Evolutionary conservation across 2,113 vertebrate species (phyloP).

Genomic region (Spea bombifrons): DNA sequence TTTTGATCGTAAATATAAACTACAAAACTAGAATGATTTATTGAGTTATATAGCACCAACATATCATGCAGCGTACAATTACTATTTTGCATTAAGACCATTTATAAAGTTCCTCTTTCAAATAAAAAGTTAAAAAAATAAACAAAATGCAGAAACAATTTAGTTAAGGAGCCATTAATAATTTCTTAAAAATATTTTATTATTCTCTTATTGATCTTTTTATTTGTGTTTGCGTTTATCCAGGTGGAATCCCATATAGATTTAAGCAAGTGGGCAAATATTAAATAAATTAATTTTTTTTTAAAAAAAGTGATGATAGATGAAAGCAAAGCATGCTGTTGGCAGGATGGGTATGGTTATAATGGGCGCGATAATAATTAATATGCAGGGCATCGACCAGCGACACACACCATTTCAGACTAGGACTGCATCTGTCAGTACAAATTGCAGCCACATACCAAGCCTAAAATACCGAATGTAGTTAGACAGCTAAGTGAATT

Average conservation of each 20-base stretch:
- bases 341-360: conserved; percentile 33
- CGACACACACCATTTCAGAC: conserved; percentile 66
- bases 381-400: conserved; percentile 60
- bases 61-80: too few species aligned
- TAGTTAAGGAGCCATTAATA: too few species aligned
- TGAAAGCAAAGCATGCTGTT: not conserved
- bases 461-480: conserved; percentile 65
- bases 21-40: too few species aligned
- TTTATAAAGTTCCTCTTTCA: too few species aligned
- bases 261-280: not conserved
- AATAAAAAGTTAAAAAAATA: too few species aligned
- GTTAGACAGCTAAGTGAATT: conserved; percentile 78
- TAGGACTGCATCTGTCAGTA: conserved; percentile 71
- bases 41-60: too few species aligned
- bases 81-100: too few species aligned
- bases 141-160: too few species aligned
- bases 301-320: not conserved
- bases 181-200: too few species aligned
- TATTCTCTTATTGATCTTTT: too few species aligned
- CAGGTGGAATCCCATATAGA: not conserved
- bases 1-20: too few species aligned
- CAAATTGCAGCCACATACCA: conserved; percentile 58
- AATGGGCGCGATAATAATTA: conserved; percentile 57
- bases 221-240: not conserved
- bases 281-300: not conserved